A percentile compares a stretch with the other conserved stretches of the same genome.
Evolutionary conservation across 2,113 vertebrate genomes (phyloP).

Genomic region (Lipophrys pholis): DNA sequence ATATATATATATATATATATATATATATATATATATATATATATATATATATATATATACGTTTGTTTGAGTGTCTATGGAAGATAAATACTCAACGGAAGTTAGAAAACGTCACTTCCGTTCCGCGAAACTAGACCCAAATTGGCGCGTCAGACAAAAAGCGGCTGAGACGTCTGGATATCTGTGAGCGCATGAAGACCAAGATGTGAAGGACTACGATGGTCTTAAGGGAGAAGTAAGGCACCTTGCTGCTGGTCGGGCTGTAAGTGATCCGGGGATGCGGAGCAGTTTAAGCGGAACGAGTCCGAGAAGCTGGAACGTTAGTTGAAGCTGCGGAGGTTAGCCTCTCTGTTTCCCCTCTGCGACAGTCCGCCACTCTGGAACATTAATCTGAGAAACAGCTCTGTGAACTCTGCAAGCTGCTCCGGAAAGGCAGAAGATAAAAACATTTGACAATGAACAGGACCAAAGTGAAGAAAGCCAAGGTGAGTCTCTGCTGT

Average conservation of each 20-base stretch:
- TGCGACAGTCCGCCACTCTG: not conserved
- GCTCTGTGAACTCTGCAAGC: not conserved
- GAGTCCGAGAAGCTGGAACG: not conserved
- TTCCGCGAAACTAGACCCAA: slow-evolving; percentile 51
- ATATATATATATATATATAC: too few relatives aligned
- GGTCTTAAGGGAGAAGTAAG: not conserved
- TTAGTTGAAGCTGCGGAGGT: not conserved
- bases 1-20: too few relatives aligned
- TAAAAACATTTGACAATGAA: slow-evolving; percentile 49
- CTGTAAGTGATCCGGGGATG: not conserved
- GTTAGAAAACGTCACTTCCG: slow-evolving; percentile 41
- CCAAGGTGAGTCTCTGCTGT: slow-evolving; percentile 48
- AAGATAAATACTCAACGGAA: too few relatives aligned
- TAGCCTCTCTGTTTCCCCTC: not conserved
- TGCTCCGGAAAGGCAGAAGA: not conserved
- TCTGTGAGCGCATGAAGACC: too few relatives aligned
- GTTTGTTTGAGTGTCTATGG: too few relatives aligned
- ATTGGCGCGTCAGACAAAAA: slow-evolving; percentile 41
- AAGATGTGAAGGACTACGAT: too few relatives aligned
- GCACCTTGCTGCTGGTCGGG: too few relatives aligned
- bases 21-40: too few relatives aligned
- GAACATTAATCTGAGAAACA: not conserved
- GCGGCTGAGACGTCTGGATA: too few relatives aligned
- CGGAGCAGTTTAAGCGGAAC: not conserved
- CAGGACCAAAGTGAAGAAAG: slow-evolving; percentile 57